These are phyloP conservation scores for Crotalus viridis DNA, from an alignment of 2,113 vertebrate genomes.

Conservation along the genomic window DNA sequence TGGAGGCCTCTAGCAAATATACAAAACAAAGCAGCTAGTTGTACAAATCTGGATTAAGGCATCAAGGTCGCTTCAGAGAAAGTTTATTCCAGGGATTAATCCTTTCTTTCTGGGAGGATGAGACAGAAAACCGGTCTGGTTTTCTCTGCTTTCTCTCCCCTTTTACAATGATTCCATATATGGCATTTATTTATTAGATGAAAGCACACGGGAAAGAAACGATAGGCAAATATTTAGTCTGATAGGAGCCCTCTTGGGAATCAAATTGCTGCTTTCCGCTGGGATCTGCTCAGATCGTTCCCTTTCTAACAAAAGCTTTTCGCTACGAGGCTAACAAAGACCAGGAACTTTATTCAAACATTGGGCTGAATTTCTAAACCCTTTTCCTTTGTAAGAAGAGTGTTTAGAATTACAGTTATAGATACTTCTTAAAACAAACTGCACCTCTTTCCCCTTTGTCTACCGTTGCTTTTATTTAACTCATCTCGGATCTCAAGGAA, in stretches of 20 bases:
- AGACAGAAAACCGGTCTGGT: slow-evolving; percentile 13
- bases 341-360: slow-evolving; percentile 24
- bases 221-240: slow-evolving; percentile 57
- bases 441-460: neutral
- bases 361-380: neutral
- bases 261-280: slow-evolving; percentile 53
- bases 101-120: slow-evolving; percentile 32
- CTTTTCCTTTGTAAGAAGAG: neutral
- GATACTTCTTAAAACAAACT: neutral
- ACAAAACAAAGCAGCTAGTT: slow-evolving; percentile 25
- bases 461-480: slow-evolving; percentile 30
- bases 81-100: slow-evolving; percentile 22
- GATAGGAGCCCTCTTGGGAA: slow-evolving; percentile 55
- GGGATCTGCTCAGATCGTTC: slow-evolving; percentile 41
- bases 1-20: slow-evolving; percentile 7
- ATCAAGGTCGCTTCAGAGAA: neutral
- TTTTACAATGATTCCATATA: slow-evolving; percentile 45
- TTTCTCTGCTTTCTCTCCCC: slow-evolving; percentile 43
- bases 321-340: slow-evolving; percentile 11
- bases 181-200: slow-evolving; percentile 52
- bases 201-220: slow-evolving; percentile 54
- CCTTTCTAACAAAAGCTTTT: slow-evolving; percentile 19
- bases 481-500: slow-evolving; percentile 28
- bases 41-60: slow-evolving; percentile 32
- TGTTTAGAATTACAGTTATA: neutral